Percentiles rank a stretch among this genome's conserved stretches.
Evolutionary conservation across 2,797 vertebrate genomes (phyloP).

Genomic region (Allobates femoralis): DNA sequence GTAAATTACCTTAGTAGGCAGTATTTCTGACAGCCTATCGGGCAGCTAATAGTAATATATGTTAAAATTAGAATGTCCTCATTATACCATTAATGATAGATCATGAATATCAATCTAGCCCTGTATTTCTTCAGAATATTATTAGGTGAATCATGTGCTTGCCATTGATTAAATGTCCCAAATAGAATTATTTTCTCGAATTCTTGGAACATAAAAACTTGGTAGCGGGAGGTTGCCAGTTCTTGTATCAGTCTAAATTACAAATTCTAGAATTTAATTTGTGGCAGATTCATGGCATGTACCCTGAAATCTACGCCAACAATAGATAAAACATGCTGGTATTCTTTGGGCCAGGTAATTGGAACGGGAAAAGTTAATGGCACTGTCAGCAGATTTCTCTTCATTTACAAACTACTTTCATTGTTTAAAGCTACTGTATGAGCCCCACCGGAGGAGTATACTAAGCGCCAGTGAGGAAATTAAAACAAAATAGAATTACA

Average conservation of each 20-base stretch:
- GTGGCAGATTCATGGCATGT: not conserved
- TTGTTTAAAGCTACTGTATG: not conserved
- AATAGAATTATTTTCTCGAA: not conserved
- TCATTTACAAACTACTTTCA: not conserved
- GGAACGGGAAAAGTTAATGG: not conserved
- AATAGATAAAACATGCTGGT: not conserved
- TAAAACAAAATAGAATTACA: not conserved
- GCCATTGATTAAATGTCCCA: not conserved
- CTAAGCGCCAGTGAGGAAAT: not conserved
- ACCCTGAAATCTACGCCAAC: not conserved
- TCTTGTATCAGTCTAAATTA: not conserved
- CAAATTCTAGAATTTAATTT: constrained; percentile 4
- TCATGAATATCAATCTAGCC: not conserved
- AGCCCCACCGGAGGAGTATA: not conserved
- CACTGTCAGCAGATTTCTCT: constrained; percentile 1
- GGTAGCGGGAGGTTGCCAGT: not conserved
- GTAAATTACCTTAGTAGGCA: not conserved
- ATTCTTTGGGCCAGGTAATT: constrained; percentile 1
- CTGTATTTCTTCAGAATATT: not conserved
- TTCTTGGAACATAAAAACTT: not conserved
- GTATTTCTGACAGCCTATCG: not conserved
- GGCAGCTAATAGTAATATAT: not conserved
- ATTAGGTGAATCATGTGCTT: not conserved
- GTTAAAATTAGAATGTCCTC: not conserved
- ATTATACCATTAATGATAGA: not conserved